Conservation (phyloP, 2,888 invertebrate genomes). For the Tenthredo scrophulariae region DNA sequence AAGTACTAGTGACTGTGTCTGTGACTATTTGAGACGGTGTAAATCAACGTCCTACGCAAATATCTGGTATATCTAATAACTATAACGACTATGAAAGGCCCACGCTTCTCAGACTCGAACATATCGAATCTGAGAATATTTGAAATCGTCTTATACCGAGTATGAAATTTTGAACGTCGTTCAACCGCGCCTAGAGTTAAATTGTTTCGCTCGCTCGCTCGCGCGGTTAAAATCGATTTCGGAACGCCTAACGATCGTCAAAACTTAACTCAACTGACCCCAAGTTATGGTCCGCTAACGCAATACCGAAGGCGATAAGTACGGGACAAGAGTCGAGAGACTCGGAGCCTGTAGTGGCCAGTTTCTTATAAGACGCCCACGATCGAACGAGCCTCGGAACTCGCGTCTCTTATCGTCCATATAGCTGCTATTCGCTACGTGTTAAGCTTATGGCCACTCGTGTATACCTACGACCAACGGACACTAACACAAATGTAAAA, state of each 20-base stretch:
- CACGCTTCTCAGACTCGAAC: no score
- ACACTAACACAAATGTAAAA: slow-evolving; percentile 48
- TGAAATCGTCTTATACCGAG: no score
- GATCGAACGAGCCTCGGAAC: not conserved
- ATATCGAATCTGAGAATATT: no score
- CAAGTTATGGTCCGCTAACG: not conserved
- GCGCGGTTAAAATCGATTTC: slow-evolving; percentile 25
- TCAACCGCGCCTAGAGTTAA: not conserved
- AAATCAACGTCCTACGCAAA: not conserved
- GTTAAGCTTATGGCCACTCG: not conserved
- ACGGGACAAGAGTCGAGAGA: not conserved
- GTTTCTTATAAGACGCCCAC: slow-evolving; percentile 4
- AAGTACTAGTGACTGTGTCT: not conserved
- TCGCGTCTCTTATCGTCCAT: not conserved
- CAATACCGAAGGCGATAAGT: not conserved
- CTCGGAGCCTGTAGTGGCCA: not conserved
- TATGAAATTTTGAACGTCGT: not conserved
- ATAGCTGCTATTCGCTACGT: not conserved
- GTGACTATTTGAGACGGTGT: not conserved
- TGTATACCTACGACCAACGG: not conserved
- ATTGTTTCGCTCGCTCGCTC: slow-evolving; percentile 4
- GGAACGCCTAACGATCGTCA: not conserved
- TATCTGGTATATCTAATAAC: no score
- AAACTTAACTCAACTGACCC: not conserved
- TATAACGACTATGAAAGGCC: no score